Conservation (phyloP, 2,888 invertebrate genomes). For the Cerastis rubricosa region DNA sequence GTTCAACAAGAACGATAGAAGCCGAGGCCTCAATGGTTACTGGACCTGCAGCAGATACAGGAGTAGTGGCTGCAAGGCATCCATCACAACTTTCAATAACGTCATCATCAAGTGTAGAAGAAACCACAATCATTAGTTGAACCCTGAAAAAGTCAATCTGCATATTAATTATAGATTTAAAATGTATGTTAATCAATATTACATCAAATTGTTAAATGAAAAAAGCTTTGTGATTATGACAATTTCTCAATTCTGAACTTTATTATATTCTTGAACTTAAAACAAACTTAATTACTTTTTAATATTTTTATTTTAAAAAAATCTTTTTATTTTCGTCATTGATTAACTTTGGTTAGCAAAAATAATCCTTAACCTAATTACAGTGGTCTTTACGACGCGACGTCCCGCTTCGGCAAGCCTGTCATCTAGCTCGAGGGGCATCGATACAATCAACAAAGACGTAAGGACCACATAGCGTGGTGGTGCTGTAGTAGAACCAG, state of each 20-base stretch:
- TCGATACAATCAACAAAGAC: slow-evolving; percentile 49
- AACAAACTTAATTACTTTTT: neutral
- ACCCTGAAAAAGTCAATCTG: too few relatives aligned
- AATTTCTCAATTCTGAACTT: neutral
- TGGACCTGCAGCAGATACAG: slow-evolving; percentile 52
- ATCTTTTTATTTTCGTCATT: neutral
- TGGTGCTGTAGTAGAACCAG: neutral
- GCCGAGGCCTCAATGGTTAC: slow-evolving; percentile 31
- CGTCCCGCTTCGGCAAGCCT: slow-evolving; percentile 67
- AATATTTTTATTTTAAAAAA: neutral
- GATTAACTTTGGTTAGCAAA: neutral
- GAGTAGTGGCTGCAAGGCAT: slow-evolving; percentile 14
- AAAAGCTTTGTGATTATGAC: neutral
- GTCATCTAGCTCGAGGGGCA: slow-evolving; percentile 70
- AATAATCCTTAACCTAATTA: slow-evolving; percentile 27
- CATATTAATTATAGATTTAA: too few relatives aligned
- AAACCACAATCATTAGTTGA: too few relatives aligned
- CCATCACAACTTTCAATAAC: too few relatives aligned
- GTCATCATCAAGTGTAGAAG: too few relatives aligned
- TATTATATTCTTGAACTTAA: neutral
- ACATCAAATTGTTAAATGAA: too few relatives aligned
- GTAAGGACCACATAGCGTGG: slow-evolving; percentile 48
- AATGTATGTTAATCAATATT: too few relatives aligned
- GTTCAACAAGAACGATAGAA: slow-evolving; percentile 57
- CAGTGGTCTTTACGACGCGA: slow-evolving; percentile 71